These are phyloP conservation scores for Chloroceryle aenea DNA, from an alignment of 2,113 vertebrate species.

Conservation along the genomic window DNA sequence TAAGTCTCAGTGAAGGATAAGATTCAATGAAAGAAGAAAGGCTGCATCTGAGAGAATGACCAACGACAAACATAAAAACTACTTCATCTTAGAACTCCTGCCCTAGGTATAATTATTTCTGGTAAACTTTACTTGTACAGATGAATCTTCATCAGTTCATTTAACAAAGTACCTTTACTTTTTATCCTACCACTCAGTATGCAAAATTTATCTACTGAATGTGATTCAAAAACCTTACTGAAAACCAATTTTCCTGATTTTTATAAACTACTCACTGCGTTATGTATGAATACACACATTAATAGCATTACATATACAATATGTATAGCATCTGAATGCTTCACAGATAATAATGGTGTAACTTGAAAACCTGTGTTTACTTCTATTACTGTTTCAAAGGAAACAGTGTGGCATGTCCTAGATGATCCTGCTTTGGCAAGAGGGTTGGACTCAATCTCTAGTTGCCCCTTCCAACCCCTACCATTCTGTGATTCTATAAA, in stretches of 20 bases:
- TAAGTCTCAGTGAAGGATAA: background rate
- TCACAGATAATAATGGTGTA: background rate
- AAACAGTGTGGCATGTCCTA: too few relatives aligned
- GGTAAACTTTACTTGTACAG: background rate
- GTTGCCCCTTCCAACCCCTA: too few relatives aligned
- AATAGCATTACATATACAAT: accelerated
- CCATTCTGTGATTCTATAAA: too few relatives aligned
- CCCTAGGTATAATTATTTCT: background rate
- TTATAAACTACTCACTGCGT: background rate
- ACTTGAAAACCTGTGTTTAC: background rate
- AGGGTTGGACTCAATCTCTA: too few relatives aligned
- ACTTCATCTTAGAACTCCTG: background rate
- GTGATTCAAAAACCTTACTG: background rate
- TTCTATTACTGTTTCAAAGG: background rate
- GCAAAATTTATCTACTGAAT: background rate
- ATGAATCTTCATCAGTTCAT: background rate
- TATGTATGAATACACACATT: background rate
- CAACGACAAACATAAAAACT: background rate
- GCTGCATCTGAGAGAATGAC: background rate
- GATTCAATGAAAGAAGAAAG: background rate
- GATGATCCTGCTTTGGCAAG: too few relatives aligned
- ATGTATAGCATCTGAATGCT: background rate
- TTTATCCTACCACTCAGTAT: background rate
- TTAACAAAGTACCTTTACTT: background rate
- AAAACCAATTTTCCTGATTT: background rate